Conservation (phyloP, 2,888 invertebrate genomes). For the Fragum sueziense region DNA sequence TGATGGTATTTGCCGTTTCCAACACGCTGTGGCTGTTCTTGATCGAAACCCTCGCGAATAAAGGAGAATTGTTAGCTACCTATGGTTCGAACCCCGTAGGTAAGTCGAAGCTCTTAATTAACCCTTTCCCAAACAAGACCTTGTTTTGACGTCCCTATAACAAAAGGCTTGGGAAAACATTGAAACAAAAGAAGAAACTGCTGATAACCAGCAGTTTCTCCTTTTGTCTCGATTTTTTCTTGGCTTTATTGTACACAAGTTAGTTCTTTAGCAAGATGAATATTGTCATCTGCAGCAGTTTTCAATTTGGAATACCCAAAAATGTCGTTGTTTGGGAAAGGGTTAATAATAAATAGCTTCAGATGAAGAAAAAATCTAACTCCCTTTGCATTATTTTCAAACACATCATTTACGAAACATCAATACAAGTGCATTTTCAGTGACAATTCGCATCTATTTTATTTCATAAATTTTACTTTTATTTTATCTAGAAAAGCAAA, state of each 20-base stretch:
- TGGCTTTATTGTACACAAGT: too few species aligned
- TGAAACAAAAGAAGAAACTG: too few species aligned
- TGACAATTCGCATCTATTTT: too few species aligned
- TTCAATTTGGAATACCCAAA: neutral
- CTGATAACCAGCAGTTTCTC: too few species aligned
- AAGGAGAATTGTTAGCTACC: slow-evolving; percentile 69
- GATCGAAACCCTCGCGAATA: slow-evolving; percentile 70
- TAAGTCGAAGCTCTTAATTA: slow-evolving; percentile 47
- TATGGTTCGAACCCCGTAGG: slow-evolving; percentile 75
- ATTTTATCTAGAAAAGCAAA: too few species aligned
- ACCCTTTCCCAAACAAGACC: neutral
- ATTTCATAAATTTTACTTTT: too few species aligned
- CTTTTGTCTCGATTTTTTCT: too few species aligned
- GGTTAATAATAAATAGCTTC: neutral
- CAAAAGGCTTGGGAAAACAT: too few species aligned
- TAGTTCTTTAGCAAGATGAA: too few species aligned
- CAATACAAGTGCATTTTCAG: too few species aligned
- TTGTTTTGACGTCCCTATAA: too few species aligned
- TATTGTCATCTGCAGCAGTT: neutral
- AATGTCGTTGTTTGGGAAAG: neutral
- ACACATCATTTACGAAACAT: too few species aligned
- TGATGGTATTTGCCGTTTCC: slow-evolving; percentile 70
- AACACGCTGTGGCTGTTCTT: slow-evolving; percentile 78
- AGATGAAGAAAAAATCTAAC: neutral
- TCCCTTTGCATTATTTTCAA: neutral